Evolutionary conservation across 2,113 vertebrate species (phyloP).

Genomic region (Emydura subglobosa): DNA sequence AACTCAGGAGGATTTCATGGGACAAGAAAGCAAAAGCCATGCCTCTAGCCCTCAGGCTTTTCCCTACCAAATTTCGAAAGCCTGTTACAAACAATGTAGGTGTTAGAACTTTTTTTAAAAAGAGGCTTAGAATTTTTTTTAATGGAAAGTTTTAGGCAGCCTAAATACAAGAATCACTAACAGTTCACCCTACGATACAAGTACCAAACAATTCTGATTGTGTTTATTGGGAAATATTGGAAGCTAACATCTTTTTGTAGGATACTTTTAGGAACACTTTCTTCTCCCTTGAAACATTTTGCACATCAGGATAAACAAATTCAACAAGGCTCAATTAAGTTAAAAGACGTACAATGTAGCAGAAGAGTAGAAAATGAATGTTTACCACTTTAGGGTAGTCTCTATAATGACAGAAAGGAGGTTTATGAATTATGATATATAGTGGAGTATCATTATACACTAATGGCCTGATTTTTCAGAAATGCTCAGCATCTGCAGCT

Average conservation of each 20-base stretch:
- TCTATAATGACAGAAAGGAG: not conserved
- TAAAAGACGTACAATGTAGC: not conserved
- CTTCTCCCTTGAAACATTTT: not conserved
- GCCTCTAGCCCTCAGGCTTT: not conserved
- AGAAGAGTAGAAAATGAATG: not conserved
- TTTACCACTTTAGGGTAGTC: not conserved
- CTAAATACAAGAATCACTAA: not conserved
- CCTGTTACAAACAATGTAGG: not conserved
- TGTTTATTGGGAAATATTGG: not conserved
- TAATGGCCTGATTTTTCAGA: not conserved
- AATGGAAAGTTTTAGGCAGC: not conserved
- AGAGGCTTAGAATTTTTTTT: not conserved
- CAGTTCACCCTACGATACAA: not conserved
- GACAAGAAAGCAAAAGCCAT: not conserved
- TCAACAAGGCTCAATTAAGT: not conserved
- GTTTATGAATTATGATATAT: not conserved
- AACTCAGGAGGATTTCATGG: not conserved
- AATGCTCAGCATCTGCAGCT: not conserved
- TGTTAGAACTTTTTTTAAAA: not conserved
- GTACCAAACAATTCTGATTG: not conserved
- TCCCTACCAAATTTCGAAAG: not conserved
- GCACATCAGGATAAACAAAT: not conserved
- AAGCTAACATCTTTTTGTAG: not conserved
- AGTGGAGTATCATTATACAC: not conserved
- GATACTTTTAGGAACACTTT: not conserved